Conservation (phyloP, 2,888 invertebrate genomes). For the Tromatobia lineatoria region DNA sequence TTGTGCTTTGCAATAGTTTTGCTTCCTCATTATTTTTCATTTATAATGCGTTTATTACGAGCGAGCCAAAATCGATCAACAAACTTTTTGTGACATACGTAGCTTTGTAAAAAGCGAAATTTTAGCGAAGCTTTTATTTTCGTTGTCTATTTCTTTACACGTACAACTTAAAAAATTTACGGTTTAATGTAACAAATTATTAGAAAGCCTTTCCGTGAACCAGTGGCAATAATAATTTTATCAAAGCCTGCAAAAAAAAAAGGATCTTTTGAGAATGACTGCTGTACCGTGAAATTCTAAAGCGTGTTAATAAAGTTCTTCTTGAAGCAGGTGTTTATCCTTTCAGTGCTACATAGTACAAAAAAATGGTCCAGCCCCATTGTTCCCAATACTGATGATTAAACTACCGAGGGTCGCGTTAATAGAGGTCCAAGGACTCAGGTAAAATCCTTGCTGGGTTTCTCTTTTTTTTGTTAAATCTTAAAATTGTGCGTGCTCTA, state of each 20-base stretch:
- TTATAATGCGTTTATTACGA: too few relatives aligned
- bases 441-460: not conserved
- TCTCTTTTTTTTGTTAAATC: not conserved
- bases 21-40: too few relatives aligned
- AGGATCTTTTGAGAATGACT: not conserved
- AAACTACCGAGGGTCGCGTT: not conserved
- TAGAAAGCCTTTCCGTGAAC: too few relatives aligned
- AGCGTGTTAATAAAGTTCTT: not conserved
- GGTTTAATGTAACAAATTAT: too few relatives aligned
- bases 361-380: not conserved
- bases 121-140: too few relatives aligned
- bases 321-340: not conserved
- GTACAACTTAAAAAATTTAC: too few relatives aligned
- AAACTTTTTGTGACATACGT: too few relatives aligned
- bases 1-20: too few relatives aligned
- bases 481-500: not conserved
- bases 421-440: not conserved
- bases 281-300: not conserved
- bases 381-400: not conserved
- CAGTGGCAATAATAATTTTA: too few relatives aligned
- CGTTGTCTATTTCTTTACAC: too few relatives aligned
- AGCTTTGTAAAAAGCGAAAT: too few relatives aligned
- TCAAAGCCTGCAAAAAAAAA: not conserved
- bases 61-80: too few relatives aligned
- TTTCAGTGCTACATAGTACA: not conserved